Percentiles rank a stretch among this genome's conserved stretches.
phyloP scores from a whole-genome alignment of 1,140 invertebrate species.

The Formica selysi region DNA sequence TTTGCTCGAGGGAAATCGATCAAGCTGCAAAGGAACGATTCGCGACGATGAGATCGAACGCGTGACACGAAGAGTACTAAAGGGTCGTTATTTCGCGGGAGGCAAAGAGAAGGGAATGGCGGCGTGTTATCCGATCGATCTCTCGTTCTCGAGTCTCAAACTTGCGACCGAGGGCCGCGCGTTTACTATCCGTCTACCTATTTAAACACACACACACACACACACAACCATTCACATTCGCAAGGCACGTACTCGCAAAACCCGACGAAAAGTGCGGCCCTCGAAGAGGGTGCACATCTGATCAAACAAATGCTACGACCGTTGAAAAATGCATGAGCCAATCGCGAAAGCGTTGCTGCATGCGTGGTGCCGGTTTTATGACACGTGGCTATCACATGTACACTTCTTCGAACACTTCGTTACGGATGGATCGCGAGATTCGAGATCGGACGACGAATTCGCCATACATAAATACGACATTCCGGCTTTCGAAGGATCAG shows the following conservation, averaged over 20 bases:
- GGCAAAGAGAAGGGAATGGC: no score
- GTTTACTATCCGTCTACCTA: constrained; percentile 44
- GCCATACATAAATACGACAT: background rate
- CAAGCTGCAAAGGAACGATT: constrained; percentile 47
- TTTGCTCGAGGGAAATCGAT: constrained; percentile 54
- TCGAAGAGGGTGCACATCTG: constrained; percentile 61
- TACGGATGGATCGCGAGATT: background rate
- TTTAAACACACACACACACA: constrained; percentile 27
- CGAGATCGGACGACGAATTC: background rate
- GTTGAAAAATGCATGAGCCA: constrained; percentile 77
- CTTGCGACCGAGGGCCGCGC: constrained; percentile 18
- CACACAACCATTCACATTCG: background rate
- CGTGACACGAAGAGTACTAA: constrained; percentile 9
- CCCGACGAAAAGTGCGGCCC: constrained; percentile 57
- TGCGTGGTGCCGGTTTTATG: background rate
- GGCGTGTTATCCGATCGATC: constrained; percentile 48
- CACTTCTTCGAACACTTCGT: background rate
- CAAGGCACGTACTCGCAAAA: constrained; percentile 7
- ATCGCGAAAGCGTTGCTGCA: constrained; percentile 65
- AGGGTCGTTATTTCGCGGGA: constrained; percentile 31
- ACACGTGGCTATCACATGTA: constrained; percentile 19
- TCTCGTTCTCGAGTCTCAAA: constrained; percentile 22
- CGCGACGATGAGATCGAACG: constrained; percentile 49
- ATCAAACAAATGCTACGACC: constrained; percentile 74
- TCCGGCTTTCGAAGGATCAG: background rate